Base-by-base conservation (phyloP, 2,113 vertebrate species). In the Odobenus rosmarus region DNA sequence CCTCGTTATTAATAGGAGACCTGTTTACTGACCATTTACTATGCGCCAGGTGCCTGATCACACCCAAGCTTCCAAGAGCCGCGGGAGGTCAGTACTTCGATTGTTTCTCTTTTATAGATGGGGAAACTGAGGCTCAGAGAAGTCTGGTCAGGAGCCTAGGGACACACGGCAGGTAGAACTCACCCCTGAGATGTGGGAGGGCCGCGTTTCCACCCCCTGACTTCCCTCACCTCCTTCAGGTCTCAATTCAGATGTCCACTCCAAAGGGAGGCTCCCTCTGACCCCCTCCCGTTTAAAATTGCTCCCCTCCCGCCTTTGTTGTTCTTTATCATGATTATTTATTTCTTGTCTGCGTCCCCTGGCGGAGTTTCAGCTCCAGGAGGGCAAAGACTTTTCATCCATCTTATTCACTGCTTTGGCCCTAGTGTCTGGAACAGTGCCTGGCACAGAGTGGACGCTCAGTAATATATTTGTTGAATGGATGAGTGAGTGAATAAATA, bases 21-120 rank as follows among this genome's bases (percentile, higher is more conserved):
- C 39, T 39, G 9, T 26, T 26, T 7, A 0, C 23, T 8, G 2
- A 24, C 18, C 42, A 18, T 12, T 24, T 46, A 36, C n/a, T 13
- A 8, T 3, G 36, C 0, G 0, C 64, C 82, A 57, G 19, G 42
- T 7, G 5, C 13, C 61, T 6, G 12, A 31, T 14, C 77, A 53
- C 53, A 49, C 62, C 31, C 23, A 14, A 16, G 11, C 53, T 33
- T 84, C 23, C 18, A 1, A n/a, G 57, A 64, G 88, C 82, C 7
- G 0, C 0, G 11, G 4, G 12, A 33, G 57, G 12, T 11, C 93
- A 16, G 21, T 23, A 7, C 61, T 12, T 57, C 0, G 0, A 18
- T 7, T 9, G 36, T 39, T 49, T 18, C 33, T 89, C 24, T 85
- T 31, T 55, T 19, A 26, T 51, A 46, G 91, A 53, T 19, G 31